Base-by-base conservation (phyloP, 2,888 invertebrate species). In the Vannuccia rotundouncinata region DNA sequence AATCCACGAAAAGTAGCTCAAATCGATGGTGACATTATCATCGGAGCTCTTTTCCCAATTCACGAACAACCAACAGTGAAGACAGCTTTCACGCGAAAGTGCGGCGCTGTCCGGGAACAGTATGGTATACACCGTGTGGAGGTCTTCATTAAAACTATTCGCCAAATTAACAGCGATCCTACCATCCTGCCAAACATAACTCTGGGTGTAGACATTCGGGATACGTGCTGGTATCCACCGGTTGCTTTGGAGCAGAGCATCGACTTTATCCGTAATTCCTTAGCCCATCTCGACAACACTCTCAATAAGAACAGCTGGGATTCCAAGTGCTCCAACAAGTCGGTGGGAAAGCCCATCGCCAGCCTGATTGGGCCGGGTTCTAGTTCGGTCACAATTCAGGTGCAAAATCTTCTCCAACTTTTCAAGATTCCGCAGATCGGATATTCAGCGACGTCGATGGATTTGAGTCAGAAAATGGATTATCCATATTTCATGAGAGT, bases 191-290 rank as follows among this genome's bases (percentile, higher is more conserved):
- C 91, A 2, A 87, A 87, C 82, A 89, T 91, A 78, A 89, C 88
- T 0, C 86, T 91, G 17, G 93, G 93, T 29, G 90, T 92, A 80
- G 92, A 92, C 86, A 92, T 92, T 82, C 89, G 92, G 0, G 93
- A 93, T 88, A 92, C 92, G 29, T 93, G 93, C 87, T 93, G 93
- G 93, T 92, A 92, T 84, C 91, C 93, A 0, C 91, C 92, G 22
- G 92, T 93, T 1, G 93, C 93, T 31, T 89, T 93, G 82, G 92
- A 92, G 84, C 92, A 92, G 88, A 92, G 91, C 85, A 91, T 93
- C 82, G 92, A 92, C 87, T 91, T 92, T 84, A 92, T 92, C 83
- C 90, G 92, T 75, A 92, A 92, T 85, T 91, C 92, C 60, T 90
- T 92, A 83, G 84, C 83, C 10, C 83, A 83, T 30, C 81, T 80